Evolutionary conservation across 2,113 vertebrate species (phyloP), one percentile per base, ranked within the genome.

Genomic region (Actenoides lindsayi): DNA sequence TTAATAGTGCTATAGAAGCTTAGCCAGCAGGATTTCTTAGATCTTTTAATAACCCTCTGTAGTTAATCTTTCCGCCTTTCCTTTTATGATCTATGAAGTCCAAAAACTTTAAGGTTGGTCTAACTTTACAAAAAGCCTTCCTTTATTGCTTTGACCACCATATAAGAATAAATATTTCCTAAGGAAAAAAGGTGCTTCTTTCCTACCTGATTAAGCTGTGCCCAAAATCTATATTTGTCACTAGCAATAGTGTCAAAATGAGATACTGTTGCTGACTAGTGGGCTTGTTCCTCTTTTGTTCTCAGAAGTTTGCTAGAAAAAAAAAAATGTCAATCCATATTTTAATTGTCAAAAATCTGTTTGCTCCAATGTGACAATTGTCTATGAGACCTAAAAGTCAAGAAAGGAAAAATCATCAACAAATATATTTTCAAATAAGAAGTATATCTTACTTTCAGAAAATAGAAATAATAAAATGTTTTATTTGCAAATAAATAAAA

Each of bases 1-100:
- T 97, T 97, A 97, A 96, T 95, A 97, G 96, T 89, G 62, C 74
- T 94, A 97, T 50, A 92, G 91, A 97, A 93, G 67, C 92, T 95
- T 95, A 93, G 87, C 79, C 89, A 97, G 92, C 94, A 81, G 85
- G 96, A 83, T 95, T 96, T 95, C 87, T 97, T 89, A 96, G 96
- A 96, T 96, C 91, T 94, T 97, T 86, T 93, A 94, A 97, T 94
- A 97, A 96, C 77, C 19, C 56, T 92, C 48, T 93, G 89, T 87
- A 88, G 96, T 90, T 83, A 87, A 96, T 87, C 65, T 90, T 95
- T 92, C 41, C 41, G 75, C 14, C 62, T 84, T 94, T 77, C 74
- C 78, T 93, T 94, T 93, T 79, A 79, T 92, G 62, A 81, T 93
- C 56, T 84, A 77, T 41, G 65, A 63, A 76, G 59, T 53, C 48